phyloP scores from a whole-genome alignment of 2,888 invertebrate genomes.

The Scaptomyza polygonia region DNA sequence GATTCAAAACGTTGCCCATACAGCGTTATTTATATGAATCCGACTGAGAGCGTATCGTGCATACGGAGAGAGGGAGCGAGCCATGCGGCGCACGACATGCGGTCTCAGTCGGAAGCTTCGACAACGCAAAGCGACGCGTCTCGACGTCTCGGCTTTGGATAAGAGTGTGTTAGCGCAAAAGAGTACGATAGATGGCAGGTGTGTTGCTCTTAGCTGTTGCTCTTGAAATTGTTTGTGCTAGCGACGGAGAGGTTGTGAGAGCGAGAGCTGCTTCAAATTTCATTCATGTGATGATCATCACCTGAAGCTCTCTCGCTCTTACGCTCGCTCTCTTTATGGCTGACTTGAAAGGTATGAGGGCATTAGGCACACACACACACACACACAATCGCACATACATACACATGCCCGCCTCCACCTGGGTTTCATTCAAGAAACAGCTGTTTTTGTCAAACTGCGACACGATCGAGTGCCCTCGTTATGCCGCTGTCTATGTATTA shows the following conservation, averaged over 20 bases:
- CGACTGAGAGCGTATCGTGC: conserved; percentile 21
- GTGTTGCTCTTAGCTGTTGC: conserved; percentile 64
- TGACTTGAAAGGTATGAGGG: conserved; percentile 51
- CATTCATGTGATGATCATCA: conserved; percentile 57
- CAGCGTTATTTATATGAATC: conserved; percentile 64
- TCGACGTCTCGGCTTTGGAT: conserved; percentile 10
- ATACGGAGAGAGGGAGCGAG: conserved; percentile 28
- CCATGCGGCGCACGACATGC: conserved; percentile 17
- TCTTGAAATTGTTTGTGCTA: conserved; percentile 47
- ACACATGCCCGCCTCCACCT: conserved; percentile 60
- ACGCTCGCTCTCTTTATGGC: conserved; percentile 31
- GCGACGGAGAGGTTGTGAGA: conserved; percentile 39
- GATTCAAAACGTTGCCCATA: conserved; percentile 81
- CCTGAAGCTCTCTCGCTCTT: conserved; percentile 31
- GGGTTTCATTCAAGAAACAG: conserved; percentile 76
- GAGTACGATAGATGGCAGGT: conserved; percentile 67
- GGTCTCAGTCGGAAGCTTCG: conserved; percentile 82
- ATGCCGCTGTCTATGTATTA: conserved; percentile 54
- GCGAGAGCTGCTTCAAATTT: conserved; percentile 46
- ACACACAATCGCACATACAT: conserved; percentile 12
- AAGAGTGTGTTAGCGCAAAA: conserved; percentile 51
- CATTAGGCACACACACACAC: conserved; percentile 31
- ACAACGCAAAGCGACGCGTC: conserved; percentile 42
- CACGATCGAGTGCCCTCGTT: conserved; percentile 79
- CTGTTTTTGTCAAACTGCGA: conserved; percentile 70